Conservation (phyloP, 2,888 invertebrate genomes). For the Imbricaverruca yamaguchii region DNA sequence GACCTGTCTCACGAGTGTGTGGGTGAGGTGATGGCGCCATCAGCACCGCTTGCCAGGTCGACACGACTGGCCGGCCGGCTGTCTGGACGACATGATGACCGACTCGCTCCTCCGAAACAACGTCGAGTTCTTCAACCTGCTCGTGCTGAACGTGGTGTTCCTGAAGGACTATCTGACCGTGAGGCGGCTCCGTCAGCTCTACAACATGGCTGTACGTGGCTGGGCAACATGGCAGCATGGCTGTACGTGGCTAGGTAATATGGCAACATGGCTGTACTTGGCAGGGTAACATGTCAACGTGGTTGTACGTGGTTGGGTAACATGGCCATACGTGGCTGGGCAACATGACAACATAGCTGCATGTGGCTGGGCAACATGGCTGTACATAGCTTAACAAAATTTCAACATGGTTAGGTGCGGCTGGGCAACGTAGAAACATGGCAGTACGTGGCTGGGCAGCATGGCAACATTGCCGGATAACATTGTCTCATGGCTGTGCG, state of each 20-base stretch:
- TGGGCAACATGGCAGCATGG: conserved; percentile 34
- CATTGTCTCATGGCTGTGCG: no score
- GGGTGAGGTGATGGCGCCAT: no score
- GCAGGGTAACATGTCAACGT: conserved; percentile 34
- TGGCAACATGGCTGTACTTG: conserved; percentile 35
- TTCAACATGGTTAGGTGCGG: no score
- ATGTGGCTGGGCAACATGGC: no score
- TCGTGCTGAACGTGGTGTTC: conserved; percentile 42
- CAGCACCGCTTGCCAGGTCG: conserved; percentile 17
- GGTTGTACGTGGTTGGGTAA: conserved; percentile 29
- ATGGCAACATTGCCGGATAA: no score
- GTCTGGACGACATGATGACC: conserved; percentile 40
- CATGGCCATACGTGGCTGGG: no score
- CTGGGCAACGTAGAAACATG: no score
- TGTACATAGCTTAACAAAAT: no score
- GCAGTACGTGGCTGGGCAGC: no score
- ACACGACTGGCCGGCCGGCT: conserved; percentile 34
- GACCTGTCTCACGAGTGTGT: no score
- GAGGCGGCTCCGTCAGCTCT: conserved; percentile 38
- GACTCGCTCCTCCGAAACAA: conserved; percentile 40
- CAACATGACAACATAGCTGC: no score
- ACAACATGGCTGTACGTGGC: conserved; percentile 36
- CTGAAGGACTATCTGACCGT: conserved; percentile 42
- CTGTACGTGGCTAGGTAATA: conserved; percentile 28
- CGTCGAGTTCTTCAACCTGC: conserved; percentile 42